phyloP scores from a whole-genome alignment of 2,888 invertebrate species.

The Plebejus melissa region DNA sequence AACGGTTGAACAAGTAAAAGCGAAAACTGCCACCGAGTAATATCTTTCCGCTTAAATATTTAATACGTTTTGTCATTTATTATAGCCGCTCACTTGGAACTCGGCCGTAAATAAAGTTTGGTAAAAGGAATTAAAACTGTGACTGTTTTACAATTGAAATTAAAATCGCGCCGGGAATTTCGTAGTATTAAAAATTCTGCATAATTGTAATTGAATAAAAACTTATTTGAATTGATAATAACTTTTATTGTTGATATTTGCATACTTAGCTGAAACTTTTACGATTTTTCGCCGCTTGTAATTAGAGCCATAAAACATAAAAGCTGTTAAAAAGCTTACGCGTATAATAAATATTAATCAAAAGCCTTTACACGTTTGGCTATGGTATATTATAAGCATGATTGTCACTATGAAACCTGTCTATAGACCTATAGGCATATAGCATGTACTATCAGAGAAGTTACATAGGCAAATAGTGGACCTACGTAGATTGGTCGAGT shows the following conservation, averaged over 20 bases:
- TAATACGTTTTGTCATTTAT: constrained; percentile 16
- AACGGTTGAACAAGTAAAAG: constrained; percentile 6
- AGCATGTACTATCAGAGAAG: too few relatives aligned
- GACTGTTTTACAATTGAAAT: constrained; percentile 20
- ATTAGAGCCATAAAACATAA: background rate
- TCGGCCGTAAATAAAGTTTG: background rate
- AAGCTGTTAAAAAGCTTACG: background rate
- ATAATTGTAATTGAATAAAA: constrained; percentile 20
- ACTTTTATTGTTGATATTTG: constrained; percentile 20
- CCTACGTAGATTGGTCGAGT: too few relatives aligned
- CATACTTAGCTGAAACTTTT: background rate
- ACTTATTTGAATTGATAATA: constrained; percentile 27
- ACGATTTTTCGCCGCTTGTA: background rate
- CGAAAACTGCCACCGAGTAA: constrained; percentile 10
- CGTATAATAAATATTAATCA: background rate
- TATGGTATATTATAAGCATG: too few relatives aligned
- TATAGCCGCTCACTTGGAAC: background rate
- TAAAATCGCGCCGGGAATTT: constrained; percentile 2
- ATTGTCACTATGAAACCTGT: too few relatives aligned
- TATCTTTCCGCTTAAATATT: constrained; percentile 1
- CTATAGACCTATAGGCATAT: too few relatives aligned
- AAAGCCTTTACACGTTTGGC: background rate
- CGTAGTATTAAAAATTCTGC: constrained; percentile 15
- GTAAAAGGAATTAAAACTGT: constrained; percentile 16
- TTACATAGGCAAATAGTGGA: too few relatives aligned